These are phyloP conservation scores for Theretra japonica DNA, from an alignment of 2,888 invertebrate genomes.

Conservation along the genomic window DNA sequence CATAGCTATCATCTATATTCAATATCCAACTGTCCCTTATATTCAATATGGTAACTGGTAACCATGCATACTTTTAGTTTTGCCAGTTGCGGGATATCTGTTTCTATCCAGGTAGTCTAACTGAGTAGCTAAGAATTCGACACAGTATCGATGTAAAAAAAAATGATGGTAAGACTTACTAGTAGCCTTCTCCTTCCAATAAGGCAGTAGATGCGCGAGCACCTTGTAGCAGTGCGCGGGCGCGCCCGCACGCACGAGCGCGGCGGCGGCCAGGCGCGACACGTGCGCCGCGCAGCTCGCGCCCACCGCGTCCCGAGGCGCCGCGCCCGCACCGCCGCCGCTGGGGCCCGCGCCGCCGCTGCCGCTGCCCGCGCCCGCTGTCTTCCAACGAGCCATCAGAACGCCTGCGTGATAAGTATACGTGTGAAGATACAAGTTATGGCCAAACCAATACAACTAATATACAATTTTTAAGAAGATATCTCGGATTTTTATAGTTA, in stretches of 20 bases:
- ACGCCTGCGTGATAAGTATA: constrained; percentile 79
- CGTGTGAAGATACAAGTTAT: too few species aligned
- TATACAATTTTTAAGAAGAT: too few species aligned
- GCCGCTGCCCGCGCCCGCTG: constrained; percentile 50
- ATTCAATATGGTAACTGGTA: too few species aligned
- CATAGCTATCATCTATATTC: too few species aligned
- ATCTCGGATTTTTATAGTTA: too few species aligned
- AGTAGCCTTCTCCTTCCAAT: constrained; percentile 88
- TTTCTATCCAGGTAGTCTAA: not conserved
- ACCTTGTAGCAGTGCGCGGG: constrained; percentile 74
- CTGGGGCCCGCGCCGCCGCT: constrained; percentile 64
- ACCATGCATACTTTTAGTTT: too few species aligned
- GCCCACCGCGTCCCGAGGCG: constrained; percentile 58
- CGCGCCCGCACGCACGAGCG: constrained; percentile 70
- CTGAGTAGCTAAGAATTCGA: not conserved
- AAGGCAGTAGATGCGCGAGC: constrained; percentile 80
- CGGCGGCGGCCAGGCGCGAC: constrained; percentile 73
- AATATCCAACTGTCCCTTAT: too few species aligned
- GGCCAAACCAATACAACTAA: too few species aligned
- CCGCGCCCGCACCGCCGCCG: constrained; percentile 63
- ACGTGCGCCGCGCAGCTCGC: constrained; percentile 76
- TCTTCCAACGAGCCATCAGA: constrained; percentile 90
- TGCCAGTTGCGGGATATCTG: too few species aligned
- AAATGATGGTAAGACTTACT: constrained; percentile 54
- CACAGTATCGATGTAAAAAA: not conserved